These are phyloP conservation scores for Cecidostiba fungosa DNA, from an alignment of 2,888 invertebrate genomes.

Conservation along the genomic window DNA sequence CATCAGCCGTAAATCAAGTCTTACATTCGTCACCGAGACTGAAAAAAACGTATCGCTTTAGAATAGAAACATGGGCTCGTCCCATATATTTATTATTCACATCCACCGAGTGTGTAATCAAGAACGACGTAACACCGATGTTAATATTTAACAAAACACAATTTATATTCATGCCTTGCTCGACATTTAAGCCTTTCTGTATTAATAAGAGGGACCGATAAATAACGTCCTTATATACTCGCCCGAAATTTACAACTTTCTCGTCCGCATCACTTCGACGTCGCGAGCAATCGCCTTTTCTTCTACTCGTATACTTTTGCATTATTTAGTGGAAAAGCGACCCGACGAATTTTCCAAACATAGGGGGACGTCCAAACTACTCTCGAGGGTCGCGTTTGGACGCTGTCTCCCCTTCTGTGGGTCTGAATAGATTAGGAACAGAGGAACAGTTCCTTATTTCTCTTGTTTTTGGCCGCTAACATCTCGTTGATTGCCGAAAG, in stretches of 20 bases:
- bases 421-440: conserved; percentile 27
- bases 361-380: conserved; percentile 25
- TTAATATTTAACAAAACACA: conserved; percentile 23
- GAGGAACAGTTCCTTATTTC: background rate
- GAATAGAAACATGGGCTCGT: background rate
- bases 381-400: conserved; percentile 48
- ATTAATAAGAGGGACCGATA: conserved; percentile 36
- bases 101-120: background rate
- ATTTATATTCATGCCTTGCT: conserved; percentile 34
- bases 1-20: background rate
- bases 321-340: conserved; percentile 42
- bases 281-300: conserved; percentile 35
- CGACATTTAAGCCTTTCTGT: conserved; percentile 25
- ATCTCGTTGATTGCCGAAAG: conserved; percentile 2
- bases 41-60: background rate
- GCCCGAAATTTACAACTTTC: conserved; percentile 15
- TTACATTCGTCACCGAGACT: background rate
- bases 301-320: conserved; percentile 34
- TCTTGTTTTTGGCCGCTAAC: conserved; percentile 18
- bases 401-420: background rate
- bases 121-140: background rate
- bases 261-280: background rate
- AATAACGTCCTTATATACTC: background rate
- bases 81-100: background rate
- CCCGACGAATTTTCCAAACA: conserved; percentile 26